These are phyloP conservation scores for Acipenser transmontanus DNA, from an alignment of 2,797 vertebrate genomes.

Conservation along the genomic window DNA sequence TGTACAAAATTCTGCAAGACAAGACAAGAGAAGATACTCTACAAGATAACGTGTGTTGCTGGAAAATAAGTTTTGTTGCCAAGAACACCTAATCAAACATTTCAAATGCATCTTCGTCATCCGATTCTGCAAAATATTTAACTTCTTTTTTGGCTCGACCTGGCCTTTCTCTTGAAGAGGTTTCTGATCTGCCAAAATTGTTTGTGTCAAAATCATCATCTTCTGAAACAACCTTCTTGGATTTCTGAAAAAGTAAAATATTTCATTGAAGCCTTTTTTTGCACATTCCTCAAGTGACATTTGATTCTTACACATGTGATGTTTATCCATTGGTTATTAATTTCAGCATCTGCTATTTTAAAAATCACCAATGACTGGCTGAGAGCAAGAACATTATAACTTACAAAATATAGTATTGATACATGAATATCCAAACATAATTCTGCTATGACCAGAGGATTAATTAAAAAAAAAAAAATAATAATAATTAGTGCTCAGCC, in stretches of 20 bases:
- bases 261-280: neutral
- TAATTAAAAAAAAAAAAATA: too few species aligned
- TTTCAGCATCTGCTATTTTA: too few species aligned
- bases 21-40: conserved; percentile 67
- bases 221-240: conserved; percentile 76
- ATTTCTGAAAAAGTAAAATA: conserved; percentile 58
- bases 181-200: conserved; percentile 57
- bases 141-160: conserved; percentile 90
- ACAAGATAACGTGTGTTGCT: conserved; percentile 55
- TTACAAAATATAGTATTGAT: too few species aligned
- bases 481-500: too few species aligned
- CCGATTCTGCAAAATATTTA: conserved; percentile 89
- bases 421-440: too few species aligned
- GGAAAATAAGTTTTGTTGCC: conserved; percentile 40
- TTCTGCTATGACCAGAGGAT: too few species aligned
- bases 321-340: too few species aligned
- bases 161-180: conserved; percentile 64
- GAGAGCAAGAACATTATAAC: too few species aligned
- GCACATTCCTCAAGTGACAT: neutral
- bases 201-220: conserved; percentile 52
- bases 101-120: conserved; percentile 77
- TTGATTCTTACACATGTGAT: too few species aligned
- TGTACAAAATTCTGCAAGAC: conserved; percentile 94
- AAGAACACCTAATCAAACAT: conserved; percentile 85
- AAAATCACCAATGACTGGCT: too few species aligned